Percentiles rank a stretch among this genome's conserved stretches.
These are phyloP conservation scores for Tricholaema leucomelas DNA, from an alignment of 2,113 vertebrate species.

Conservation along the genomic window DNA sequence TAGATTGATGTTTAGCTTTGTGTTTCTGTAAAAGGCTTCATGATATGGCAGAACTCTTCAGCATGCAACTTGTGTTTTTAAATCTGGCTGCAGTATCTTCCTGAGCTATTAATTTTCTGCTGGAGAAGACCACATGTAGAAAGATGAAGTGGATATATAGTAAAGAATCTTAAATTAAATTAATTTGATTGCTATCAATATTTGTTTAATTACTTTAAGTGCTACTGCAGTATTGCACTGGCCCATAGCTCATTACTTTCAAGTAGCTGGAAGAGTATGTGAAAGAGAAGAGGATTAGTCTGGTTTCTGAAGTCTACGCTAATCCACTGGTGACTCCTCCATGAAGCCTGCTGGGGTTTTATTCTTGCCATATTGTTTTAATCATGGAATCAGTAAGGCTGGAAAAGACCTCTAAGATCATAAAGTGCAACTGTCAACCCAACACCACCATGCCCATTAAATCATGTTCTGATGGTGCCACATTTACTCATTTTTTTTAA, in stretches of 20 bases:
- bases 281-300: neutral
- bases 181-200: neutral
- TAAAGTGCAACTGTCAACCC: too few species aligned
- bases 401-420: too few species aligned
- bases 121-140: neutral
- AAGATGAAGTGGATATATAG: neutral
- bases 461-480: too few species aligned
- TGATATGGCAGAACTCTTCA: neutral
- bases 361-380: neutral
- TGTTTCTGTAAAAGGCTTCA: neutral
- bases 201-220: conserved; percentile 14
- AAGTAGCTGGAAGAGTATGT: neutral
- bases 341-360: neutral
- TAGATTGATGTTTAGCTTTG: neutral
- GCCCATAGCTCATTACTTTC: neutral
- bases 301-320: neutral
- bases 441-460: too few species aligned
- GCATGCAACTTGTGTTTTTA: neutral
- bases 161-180: neutral
- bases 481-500: too few species aligned
- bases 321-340: neutral
- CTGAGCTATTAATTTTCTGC: neutral
- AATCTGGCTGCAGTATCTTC: neutral
- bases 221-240: neutral
- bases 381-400: too few species aligned